A percentile compares a stretch with the other conserved stretches of the same genome.
Conservation (phyloP, 2,888 invertebrate species). For the Clistopyga incitator region DNA sequence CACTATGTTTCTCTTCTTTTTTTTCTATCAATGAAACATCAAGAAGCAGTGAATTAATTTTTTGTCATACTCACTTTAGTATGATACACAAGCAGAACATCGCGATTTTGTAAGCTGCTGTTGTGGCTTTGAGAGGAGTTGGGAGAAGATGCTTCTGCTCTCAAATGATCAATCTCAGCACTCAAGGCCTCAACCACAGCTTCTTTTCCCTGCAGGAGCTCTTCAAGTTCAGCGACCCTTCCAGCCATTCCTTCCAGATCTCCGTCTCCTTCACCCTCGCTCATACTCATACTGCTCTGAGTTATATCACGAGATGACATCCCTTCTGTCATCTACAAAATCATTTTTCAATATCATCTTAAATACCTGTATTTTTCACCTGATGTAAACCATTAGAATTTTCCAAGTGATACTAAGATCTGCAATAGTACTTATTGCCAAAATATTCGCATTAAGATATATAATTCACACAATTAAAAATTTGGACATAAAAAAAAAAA, state of each 20-base stretch:
- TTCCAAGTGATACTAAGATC: no score
- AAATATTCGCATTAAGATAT: no score
- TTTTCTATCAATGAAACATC: background rate
- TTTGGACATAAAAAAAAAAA: no score
- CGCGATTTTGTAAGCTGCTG: slow-evolving; percentile 90
- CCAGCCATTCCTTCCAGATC: slow-evolving; percentile 81
- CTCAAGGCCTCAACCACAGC: slow-evolving; percentile 84
- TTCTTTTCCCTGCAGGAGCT: slow-evolving; percentile 84
- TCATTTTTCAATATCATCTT: background rate
- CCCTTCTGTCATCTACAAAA: slow-evolving; percentile 75
- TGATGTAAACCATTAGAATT: no score
- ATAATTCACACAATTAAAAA: no score
- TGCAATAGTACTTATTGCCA: no score
- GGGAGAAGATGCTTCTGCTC: slow-evolving; percentile 84
- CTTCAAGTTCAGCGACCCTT: slow-evolving; percentile 84
- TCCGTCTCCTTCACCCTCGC: slow-evolving; percentile 82
- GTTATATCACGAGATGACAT: slow-evolving; percentile 78
- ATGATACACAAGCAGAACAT: slow-evolving; percentile 89
- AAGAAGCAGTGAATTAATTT: background rate
- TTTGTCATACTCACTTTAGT: slow-evolving; percentile 86
- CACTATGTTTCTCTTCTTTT: background rate
- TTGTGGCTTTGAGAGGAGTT: slow-evolving; percentile 86
- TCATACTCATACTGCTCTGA: slow-evolving; percentile 81
- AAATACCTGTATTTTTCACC: no score
- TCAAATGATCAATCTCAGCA: slow-evolving; percentile 85